Base-by-base conservation (phyloP, 1,140 invertebrate genomes). In the Magallana gigas region DNA sequence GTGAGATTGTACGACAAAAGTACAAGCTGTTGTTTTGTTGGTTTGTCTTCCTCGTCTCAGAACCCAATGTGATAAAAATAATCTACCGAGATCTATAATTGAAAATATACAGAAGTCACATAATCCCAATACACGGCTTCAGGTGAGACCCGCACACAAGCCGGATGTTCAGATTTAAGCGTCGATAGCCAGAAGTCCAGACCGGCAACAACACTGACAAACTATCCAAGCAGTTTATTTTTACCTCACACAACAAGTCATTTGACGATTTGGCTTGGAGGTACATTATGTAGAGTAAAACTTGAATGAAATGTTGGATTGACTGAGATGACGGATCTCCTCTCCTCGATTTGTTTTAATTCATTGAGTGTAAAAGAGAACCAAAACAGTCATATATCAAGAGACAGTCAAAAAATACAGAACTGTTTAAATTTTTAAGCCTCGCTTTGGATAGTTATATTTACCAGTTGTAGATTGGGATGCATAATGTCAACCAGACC, bases 1-100 rank as follows among this genome's bases (percentile, higher is more conserved):
- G 8, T 36, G 23, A 14, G 60, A n/a, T 8, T 62, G n/a, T 62
- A n/a, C 8, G 14, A n/a, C 60, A 62, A 12, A 29, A 29, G 29
- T 76, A 76, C 23, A 76, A 23, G 68, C 36, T 29, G 4, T 76
- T 76, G 68, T 76, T 76, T 76, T 76, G 23, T 18, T 76, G 4
- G 68, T 76, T 12, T 29, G 9, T 36, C 23, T 36, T 76, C 68
- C 68, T 12, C 23, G 36, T 6, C 23, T 29, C 29, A 18, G 11
- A 76, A 29, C 23, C 68, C 18, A 76, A 76, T 11, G 68, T 36
- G 18, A 76, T 76, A 36, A 76, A 76, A 76, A 76, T 76, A 76
- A 76, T 76, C 68, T 76, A 29, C 11, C 14, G 68, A 76, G 68
- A 76, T 76, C 68, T 76, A 76, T 76, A 76, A 76, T 76, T 76